A percentile compares a stretch with the other conserved stretches of the same genome.
Conservation (phyloP, 2,888 invertebrate species). For the Monochamus alternatus region DNA sequence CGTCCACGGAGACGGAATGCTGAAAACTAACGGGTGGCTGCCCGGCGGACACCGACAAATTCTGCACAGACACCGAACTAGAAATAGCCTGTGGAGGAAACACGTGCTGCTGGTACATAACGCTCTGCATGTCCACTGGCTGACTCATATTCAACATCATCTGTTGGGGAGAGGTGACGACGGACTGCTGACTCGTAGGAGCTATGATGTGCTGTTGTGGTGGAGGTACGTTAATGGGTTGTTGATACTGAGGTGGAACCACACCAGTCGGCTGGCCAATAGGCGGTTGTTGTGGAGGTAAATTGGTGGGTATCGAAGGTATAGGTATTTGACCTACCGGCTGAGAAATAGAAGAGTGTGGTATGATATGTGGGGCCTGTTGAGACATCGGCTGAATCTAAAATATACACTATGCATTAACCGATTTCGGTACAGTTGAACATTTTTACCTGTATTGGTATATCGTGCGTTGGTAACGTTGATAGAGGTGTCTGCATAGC, state of each 20-base stretch:
- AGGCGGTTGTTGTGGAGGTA: constrained; percentile 26
- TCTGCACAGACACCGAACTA: constrained; percentile 61
- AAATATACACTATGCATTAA: background rate
- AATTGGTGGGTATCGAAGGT: constrained; percentile 8
- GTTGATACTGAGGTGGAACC: constrained; percentile 32
- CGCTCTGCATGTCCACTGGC: constrained; percentile 47
- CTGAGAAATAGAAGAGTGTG: constrained; percentile 11
- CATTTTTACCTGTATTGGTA: constrained; percentile 41
- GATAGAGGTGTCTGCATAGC: constrained; percentile 35
- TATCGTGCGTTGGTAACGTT: constrained; percentile 41
- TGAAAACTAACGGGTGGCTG: constrained; percentile 53
- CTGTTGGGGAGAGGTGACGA: constrained; percentile 56
- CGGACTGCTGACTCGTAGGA: constrained; percentile 40
- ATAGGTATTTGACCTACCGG: constrained; percentile 13
- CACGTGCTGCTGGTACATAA: constrained; percentile 46
- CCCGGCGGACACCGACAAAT: constrained; percentile 51
- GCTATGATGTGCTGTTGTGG: constrained; percentile 35
- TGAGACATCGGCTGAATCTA: constrained; percentile 31
- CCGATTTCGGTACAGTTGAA: background rate
- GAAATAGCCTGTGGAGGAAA: constrained; percentile 53
- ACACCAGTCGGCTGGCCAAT: constrained; percentile 28
- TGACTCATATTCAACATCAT: constrained; percentile 53
- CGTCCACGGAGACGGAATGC: constrained; percentile 59
- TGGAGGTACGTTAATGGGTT: constrained; percentile 8
- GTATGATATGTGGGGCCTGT: constrained; percentile 19